Evolutionary conservation across 2,797 vertebrate genomes (phyloP).

Genomic region (Sardinella longiceps): DNA sequence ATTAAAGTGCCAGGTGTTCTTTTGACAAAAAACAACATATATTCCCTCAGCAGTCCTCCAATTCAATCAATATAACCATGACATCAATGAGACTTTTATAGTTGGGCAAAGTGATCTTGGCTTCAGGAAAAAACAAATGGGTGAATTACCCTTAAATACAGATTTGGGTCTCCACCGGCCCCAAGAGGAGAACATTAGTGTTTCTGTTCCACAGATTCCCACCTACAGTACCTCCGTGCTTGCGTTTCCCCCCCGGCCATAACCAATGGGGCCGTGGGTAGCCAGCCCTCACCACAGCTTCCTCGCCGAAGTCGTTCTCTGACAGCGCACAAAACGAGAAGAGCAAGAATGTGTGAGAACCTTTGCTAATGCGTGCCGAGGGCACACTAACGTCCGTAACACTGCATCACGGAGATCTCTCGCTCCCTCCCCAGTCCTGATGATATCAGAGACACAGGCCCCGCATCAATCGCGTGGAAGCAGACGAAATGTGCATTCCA

Average conservation of each 20-base stretch:
- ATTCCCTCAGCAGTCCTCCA: not conserved
- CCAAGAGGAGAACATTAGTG: conserved; percentile 8
- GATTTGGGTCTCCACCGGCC: not conserved
- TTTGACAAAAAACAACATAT: not conserved
- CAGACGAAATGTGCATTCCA: conserved; percentile 25
- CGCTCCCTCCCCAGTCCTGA: not conserved
- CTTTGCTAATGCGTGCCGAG: not conserved
- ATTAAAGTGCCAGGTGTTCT: conserved; percentile 18
- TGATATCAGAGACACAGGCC: not conserved
- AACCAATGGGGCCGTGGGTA: conserved; percentile 47
- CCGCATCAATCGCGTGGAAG: not conserved
- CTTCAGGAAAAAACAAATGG: not conserved
- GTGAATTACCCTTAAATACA: conserved; percentile 24
- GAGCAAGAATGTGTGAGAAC: conserved; percentile 19
- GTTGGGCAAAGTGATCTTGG: not conserved
- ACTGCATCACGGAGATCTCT: not conserved
- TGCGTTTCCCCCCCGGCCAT: not conserved
- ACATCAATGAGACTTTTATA: not conserved
- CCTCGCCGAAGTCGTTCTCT: conserved; percentile 58
- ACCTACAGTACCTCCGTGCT: conserved; percentile 21
- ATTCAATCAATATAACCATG: conserved; percentile 19
- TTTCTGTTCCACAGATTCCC: conserved; percentile 17
- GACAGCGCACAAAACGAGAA: conserved; percentile 56
- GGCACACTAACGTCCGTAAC: conserved; percentile 13
- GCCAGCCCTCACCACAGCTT: conserved; percentile 62